phyloP scores from a whole-genome alignment of 2,113 vertebrate species.

The Panthera tigris region DNA sequence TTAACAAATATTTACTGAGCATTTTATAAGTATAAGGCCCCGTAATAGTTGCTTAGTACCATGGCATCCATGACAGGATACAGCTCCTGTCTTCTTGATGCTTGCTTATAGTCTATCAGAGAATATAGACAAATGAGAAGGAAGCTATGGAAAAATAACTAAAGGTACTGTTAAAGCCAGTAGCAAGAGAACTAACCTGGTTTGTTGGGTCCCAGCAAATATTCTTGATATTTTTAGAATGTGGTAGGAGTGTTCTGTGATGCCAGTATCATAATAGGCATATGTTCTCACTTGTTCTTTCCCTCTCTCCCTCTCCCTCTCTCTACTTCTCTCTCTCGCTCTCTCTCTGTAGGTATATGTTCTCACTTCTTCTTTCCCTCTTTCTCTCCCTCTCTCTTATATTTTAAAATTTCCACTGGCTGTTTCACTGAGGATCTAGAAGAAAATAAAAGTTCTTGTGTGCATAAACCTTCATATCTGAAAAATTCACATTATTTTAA shows the following conservation, averaged over 20 bases:
- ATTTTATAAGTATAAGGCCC: neutral
- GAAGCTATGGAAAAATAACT: neutral
- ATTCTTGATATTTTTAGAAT: neutral
- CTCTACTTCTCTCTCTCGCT: neutral
- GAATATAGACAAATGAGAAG: neutral
- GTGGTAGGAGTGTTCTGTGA: neutral
- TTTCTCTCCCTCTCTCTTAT: neutral
- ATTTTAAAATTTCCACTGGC: neutral
- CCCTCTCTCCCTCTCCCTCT: neutral
- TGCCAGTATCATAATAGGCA: neutral
- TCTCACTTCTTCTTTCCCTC: neutral
- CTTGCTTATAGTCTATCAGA: neutral
- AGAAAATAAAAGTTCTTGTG: neutral
- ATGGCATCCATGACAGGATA: neutral
- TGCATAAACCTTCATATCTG: neutral
- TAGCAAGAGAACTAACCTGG: neutral
- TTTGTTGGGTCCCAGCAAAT: neutral
- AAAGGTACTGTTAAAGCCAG: neutral
- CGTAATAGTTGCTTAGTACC: neutral
- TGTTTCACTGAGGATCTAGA: neutral
- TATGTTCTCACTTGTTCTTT: neutral
- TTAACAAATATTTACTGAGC: neutral
- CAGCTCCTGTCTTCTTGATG: neutral
- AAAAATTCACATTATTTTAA: neutral
- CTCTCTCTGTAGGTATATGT: neutral